A percentile compares a stretch with the other conserved stretches of the same genome.
phyloP scores from a whole-genome alignment of 2,113 vertebrate genomes.

The Drymodes brunneopygia region DNA sequence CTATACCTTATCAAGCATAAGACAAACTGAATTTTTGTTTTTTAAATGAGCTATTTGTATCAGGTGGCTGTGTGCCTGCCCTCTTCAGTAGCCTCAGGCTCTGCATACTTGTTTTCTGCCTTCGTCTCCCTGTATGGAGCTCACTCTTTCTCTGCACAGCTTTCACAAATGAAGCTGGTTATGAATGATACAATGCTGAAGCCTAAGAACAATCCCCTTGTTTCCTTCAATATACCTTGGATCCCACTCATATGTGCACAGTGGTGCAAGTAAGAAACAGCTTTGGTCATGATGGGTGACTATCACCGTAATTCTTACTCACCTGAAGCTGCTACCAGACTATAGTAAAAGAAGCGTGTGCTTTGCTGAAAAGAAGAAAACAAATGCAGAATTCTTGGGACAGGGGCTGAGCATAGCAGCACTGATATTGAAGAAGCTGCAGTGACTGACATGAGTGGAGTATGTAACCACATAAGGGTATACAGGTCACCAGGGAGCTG shows the following conservation, averaged over 20 bases:
- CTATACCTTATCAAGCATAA: background rate
- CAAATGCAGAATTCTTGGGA: background rate
- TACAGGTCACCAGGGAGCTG: background rate
- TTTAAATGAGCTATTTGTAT: background rate
- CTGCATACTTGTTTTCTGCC: background rate
- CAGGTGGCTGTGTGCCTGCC: background rate
- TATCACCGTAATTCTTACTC: background rate
- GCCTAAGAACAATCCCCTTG: background rate
- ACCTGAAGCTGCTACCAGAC: background rate
- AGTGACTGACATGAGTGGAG: background rate
- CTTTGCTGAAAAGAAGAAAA: background rate
- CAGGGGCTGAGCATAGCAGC: background rate
- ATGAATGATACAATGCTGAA: background rate
- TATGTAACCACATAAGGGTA: background rate
- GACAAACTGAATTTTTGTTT: background rate
- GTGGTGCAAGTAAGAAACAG: background rate
- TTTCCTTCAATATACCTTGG: background rate
- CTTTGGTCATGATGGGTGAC: background rate
- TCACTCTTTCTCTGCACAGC: background rate
- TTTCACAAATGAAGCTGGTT: background rate
- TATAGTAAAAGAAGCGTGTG: background rate
- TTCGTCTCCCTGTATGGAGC: background rate
- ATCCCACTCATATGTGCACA: background rate
- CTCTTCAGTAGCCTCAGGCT: background rate
- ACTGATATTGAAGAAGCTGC: background rate